Evolutionary conservation across 2,888 invertebrate species (phyloP).

Genomic region (Lissonota sp.): DNA sequence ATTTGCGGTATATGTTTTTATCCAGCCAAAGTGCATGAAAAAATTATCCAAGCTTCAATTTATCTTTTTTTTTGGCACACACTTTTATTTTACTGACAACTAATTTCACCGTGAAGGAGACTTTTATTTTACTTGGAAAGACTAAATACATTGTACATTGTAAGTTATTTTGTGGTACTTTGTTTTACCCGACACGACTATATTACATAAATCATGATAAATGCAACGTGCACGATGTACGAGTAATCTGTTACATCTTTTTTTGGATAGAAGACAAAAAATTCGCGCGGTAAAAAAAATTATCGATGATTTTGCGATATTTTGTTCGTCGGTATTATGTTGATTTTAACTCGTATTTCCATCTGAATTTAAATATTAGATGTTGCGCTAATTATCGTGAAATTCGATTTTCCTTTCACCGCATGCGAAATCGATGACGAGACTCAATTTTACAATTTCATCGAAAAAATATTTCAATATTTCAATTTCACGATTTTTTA

Average conservation of each 20-base stretch:
- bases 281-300: background rate
- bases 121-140: background rate
- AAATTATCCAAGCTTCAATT: no score
- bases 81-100: no score
- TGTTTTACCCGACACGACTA: background rate
- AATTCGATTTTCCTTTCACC: slow-evolving; percentile 1
- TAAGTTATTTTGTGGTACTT: background rate
- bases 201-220: background rate
- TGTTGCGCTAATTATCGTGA: background rate
- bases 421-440: slow-evolving; percentile 14
- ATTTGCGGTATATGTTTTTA: no score
- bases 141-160: background rate
- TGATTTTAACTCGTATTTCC: background rate
- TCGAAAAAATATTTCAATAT: no score
- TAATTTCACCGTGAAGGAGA: no score
- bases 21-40: no score
- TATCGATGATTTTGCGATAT: background rate
- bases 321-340: background rate
- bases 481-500: no score
- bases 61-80: no score
- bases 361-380: background rate
- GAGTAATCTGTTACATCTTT: background rate
- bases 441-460: background rate
- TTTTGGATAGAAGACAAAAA: slow-evolving; percentile 4
- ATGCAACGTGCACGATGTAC: slow-evolving; percentile 13